Conservation (phyloP, 2,797 vertebrate species). For the Eidolon dupreanum region DNA sequence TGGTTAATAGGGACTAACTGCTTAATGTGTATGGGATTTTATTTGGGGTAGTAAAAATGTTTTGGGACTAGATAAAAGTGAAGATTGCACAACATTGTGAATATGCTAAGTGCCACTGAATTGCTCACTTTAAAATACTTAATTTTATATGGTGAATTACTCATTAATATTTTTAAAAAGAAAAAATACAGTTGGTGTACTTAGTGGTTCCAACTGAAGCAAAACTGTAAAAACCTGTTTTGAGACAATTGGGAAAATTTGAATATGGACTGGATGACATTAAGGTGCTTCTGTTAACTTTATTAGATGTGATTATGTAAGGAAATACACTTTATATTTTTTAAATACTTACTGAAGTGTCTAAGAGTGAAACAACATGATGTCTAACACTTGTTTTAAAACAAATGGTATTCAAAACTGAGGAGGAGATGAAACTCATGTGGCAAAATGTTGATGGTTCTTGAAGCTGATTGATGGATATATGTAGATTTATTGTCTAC, state of each 20-base stretch:
- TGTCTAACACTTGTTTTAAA: background rate
- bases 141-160: too few relatives aligned
- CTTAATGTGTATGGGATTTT: background rate
- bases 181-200: background rate
- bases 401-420: background rate
- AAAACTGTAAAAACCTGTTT: background rate
- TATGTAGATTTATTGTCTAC: background rate
- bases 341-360: background rate
- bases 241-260: background rate
- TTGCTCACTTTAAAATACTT: too few relatives aligned
- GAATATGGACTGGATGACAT: background rate
- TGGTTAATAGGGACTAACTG: background rate
- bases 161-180: background rate
- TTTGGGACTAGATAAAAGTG: background rate
- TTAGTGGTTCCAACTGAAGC: background rate
- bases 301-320: background rate
- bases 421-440: background rate
- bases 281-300: background rate
- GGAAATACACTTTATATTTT: background rate
- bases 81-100: background rate
- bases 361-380: background rate
- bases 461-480: background rate
- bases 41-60: background rate
- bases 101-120: too few relatives aligned
- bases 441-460: background rate